Percentiles rank a stretch among this genome's conserved stretches.
Evolutionary conservation across 1,140 invertebrate species (phyloP).

Genomic region (Lasioglossum albipes): DNA sequence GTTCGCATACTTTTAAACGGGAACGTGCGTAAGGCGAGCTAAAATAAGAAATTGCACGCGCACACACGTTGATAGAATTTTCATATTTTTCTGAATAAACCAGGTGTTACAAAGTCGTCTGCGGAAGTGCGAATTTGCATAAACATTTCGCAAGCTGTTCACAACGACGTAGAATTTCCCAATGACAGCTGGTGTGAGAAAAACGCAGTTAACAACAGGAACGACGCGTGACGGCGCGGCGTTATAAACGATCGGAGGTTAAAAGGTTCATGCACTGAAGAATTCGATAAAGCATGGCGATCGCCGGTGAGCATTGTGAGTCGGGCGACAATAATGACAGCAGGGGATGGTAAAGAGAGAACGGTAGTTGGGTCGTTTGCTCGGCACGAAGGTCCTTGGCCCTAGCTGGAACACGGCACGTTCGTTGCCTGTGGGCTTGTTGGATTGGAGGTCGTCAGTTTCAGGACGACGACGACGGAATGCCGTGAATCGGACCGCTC

Average conservation of each 20-base stretch:
- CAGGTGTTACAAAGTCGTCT: too few species aligned
- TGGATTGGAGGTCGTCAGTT: constrained; percentile 26
- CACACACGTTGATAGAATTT: too few species aligned
- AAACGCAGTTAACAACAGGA: neutral
- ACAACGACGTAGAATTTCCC: too few species aligned
- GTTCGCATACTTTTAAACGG: too few species aligned
- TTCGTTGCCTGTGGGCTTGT: constrained; percentile 44
- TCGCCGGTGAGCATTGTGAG: constrained; percentile 4
- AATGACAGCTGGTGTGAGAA: neutral
- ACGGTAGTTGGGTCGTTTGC: constrained; percentile 54
- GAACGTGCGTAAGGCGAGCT: too few species aligned
- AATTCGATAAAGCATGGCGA: neutral
- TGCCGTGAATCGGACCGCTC: constrained; percentile 20
- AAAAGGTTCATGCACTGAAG: neutral
- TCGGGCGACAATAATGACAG: constrained; percentile 35
- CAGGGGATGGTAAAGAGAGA: constrained; percentile 51
- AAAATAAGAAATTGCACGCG: too few species aligned
- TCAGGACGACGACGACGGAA: constrained; percentile 29
- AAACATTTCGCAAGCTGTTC: neutral
- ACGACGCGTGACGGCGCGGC: neutral
- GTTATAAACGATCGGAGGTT: neutral
- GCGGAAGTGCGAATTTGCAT: neutral
- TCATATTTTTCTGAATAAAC: too few species aligned
- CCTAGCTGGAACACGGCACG: constrained; percentile 45
- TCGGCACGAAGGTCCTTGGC: constrained; percentile 65